Conservation (phyloP, 2,113 vertebrate genomes). For the Tapirus terrestris region DNA sequence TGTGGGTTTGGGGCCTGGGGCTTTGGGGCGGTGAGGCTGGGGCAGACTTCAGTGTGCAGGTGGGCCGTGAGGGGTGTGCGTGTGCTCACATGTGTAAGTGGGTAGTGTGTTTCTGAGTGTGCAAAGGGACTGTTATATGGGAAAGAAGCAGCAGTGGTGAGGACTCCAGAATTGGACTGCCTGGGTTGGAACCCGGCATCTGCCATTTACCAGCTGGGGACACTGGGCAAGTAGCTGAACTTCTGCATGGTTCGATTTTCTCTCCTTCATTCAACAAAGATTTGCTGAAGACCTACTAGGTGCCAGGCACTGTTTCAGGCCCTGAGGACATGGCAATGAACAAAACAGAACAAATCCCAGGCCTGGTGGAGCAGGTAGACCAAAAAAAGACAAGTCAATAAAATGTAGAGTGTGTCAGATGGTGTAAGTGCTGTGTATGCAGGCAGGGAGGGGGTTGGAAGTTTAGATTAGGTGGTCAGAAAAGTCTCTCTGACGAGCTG, state of each 20-base stretch:
- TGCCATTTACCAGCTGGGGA: neutral
- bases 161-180: neutral
- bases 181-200: neutral
- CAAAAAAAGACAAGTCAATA: neutral
- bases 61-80: neutral
- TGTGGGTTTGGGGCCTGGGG: conserved; percentile 72
- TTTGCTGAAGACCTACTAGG: neutral
- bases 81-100: neutral
- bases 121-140: neutral
- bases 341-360: neutral
- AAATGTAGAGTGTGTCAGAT: neutral
- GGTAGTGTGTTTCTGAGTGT: neutral
- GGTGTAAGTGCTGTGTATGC: neutral
- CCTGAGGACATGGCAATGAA: neutral
- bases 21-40: neutral
- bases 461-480: neutral
- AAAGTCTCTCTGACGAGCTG: neutral
- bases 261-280: neutral
- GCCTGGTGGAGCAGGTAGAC: neutral
- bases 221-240: fast-evolving
- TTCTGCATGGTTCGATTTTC: neutral
- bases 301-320: neutral
- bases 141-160: neutral
- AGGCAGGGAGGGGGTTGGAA: neutral
- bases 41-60: neutral